Evolutionary conservation across 2,888 invertebrate species (phyloP), one percentile per base, ranked within the genome.

Genomic region (Choreutis nemorana): DNA sequence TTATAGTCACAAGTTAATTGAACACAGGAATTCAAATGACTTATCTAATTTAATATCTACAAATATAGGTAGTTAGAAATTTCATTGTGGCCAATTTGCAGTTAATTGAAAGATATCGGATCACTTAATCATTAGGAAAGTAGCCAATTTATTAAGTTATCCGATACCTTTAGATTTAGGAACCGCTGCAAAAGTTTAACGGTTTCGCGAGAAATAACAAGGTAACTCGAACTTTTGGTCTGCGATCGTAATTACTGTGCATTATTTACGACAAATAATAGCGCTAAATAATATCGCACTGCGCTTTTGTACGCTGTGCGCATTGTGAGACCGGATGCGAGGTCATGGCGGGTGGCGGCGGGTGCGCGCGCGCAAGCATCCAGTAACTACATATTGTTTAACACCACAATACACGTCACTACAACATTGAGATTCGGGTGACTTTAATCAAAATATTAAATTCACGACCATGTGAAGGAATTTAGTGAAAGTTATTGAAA

Each of bases 271-370:
- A 43, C 37, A 57, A 65, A 61, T 62, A 64, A 64, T 62, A 49
- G 55, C 36, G 37, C 35, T 24, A 41, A 49, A 52, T 44, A 52
- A 55, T 56, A 55, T 64, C 61, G 68, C 67, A 45, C 72, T 75
- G 73, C 64, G 72, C 71, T 73, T 70, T 75, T 77, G 64, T 71
- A 18, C 22, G 40, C 53, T 50, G 55, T 36, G 53, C 51, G 52
- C 55, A 55, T 58, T 56, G 55, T 56, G 39, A 37, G 30, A 30
- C 25, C 31, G 31, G 32, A 28, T 24, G 18, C 29, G 30, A 33
- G 33, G 53, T n/a, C n/a, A n/a, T 46, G 50, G 45, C 51, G 49
- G 35, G 39, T 31, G 34, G 40, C 34, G 33, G 48, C 48, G 55
- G 54, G 52, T 54, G 55, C 51, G 55, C 50, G 42, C 40, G 42